Base-by-base conservation (phyloP, 1,140 invertebrate genomes). In the Varroa destructor region DNA sequence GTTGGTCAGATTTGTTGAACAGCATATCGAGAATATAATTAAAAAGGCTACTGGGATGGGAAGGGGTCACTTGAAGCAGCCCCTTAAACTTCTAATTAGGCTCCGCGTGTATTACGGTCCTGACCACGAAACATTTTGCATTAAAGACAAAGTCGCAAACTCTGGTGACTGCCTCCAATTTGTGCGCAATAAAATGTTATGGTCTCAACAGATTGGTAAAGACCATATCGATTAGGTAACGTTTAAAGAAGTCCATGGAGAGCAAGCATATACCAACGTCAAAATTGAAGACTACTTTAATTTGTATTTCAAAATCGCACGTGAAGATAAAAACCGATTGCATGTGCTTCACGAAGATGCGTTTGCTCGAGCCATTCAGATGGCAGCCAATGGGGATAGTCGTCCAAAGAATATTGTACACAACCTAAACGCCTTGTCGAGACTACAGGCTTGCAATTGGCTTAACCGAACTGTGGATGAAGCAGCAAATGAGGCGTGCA, bases 41-140 rank as follows among this genome's bases (percentile, higher is more conserved):
- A 43, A 74, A 8, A 74, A 78, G 42, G 76, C 79, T 1, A 74
- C 75, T 71, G 64, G 76, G 43, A 74, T 77, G 67, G 73, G 77
- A 37, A 77, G 75, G 58, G 78, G 78, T 77, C 72, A 91, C 81
- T 80, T 82, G 46, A 84, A 84, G 71, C 88, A 92, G 79, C 89
- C 90, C 0, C 80, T 77, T 2, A 75, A 87, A 71, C 93, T 93
- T 0, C 81, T 96, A 1, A 85, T 97, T 73, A 82, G 93, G 72
- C 77, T 97, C 14, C 84, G 86, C 75, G 82, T 95, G 12, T 84
- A 88, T 75, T 92, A 88, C 79, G 84, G 83, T n/a, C 80, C 86
- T 72, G 87, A 80, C 40, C 80, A 79, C 75, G 80, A 82, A 73
- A 77, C 79, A 6, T 81, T 84, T 71, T 81, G 84, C 74, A 87